Evolutionary conservation across 2,888 invertebrate species (phyloP).

Genomic region (Andrena dorsata): DNA sequence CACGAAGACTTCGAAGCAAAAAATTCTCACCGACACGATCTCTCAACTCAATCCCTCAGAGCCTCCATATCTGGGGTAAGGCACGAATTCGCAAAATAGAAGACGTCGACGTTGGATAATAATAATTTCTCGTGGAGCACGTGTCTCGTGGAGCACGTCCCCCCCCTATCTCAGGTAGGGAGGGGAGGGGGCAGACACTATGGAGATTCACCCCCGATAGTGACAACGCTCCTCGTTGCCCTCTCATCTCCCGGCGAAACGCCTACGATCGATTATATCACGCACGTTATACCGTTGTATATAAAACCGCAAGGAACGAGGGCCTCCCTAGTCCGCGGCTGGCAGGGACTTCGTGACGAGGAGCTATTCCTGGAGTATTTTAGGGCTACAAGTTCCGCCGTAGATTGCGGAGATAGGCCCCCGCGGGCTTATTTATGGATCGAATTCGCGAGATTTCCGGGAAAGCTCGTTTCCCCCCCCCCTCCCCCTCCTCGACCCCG

Average conservation of each 20-base stretch:
- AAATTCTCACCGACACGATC: neutral
- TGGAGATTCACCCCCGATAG: slow-evolving; percentile 61
- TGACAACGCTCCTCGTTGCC: slow-evolving; percentile 60
- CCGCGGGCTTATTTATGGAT: slow-evolving; percentile 73
- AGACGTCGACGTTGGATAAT: slow-evolving; percentile 12
- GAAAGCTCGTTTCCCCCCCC: slow-evolving; percentile 60
- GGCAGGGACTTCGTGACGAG: slow-evolving; percentile 72
- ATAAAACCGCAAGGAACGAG: slow-evolving; percentile 58
- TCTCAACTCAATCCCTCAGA: too few relatives aligned
- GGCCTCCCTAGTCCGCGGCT: slow-evolving; percentile 15
- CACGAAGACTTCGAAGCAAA: neutral
- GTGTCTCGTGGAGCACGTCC: slow-evolving; percentile 13
- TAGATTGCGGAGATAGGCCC: slow-evolving; percentile 72
- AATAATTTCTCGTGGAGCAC: slow-evolving; percentile 30
- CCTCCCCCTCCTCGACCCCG: slow-evolving; percentile 18
- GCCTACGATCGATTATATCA: slow-evolving; percentile 68
- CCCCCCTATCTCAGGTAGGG: slow-evolving; percentile 1
- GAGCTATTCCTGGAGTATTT: slow-evolving; percentile 73
- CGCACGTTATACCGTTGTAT: slow-evolving; percentile 63
- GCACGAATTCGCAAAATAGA: neutral
- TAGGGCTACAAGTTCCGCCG: slow-evolving; percentile 74
- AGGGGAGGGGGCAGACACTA: slow-evolving; percentile 22
- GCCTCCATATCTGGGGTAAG: neutral
- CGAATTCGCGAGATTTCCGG: slow-evolving; percentile 75
- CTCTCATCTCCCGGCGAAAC: slow-evolving; percentile 59